These are phyloP conservation scores for Mactra quadrangularis DNA, from an alignment of 1,140 invertebrate genomes.

Conservation along the genomic window DNA sequence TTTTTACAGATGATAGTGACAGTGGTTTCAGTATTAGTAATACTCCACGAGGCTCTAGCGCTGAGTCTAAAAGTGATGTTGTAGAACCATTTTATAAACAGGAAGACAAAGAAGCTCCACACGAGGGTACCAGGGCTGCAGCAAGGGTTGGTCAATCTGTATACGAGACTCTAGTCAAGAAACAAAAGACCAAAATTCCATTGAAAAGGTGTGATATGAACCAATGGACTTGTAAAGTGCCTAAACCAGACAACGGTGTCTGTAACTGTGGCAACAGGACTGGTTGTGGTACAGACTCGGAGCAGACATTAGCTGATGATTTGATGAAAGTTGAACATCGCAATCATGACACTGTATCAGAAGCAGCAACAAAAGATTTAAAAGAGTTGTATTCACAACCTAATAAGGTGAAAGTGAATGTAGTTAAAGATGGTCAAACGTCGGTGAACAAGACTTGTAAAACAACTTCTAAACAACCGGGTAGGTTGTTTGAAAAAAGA, in stretches of 20 bases:
- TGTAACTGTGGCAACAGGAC: constrained; percentile 31
- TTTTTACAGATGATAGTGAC: constrained; percentile 65
- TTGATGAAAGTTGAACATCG: constrained; percentile 44
- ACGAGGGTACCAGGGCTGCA: not conserved
- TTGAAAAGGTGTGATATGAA: constrained; percentile 37
- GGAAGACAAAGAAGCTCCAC: constrained; percentile 26
- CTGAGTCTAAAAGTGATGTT: constrained; percentile 22
- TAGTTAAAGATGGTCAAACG: not conserved
- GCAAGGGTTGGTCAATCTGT: not conserved
- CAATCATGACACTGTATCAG: constrained; percentile 1
- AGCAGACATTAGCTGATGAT: constrained; percentile 5
- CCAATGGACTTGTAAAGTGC: constrained; percentile 48
- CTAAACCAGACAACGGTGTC: constrained; percentile 44
- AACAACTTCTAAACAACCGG: constrained; percentile 7
- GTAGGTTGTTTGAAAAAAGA: constrained; percentile 6
- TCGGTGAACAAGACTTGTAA: not conserved
- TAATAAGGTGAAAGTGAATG: not conserved
- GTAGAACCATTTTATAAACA: constrained; percentile 48
- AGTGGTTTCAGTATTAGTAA: constrained; percentile 70
- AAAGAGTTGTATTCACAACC: not conserved
- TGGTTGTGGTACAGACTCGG: not conserved
- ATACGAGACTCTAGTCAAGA: not conserved
- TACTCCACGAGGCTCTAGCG: constrained; percentile 59
- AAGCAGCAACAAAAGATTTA: constrained; percentile 1
- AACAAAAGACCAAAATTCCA: constrained; percentile 30